Evolutionary conservation across 2,888 invertebrate genomes (phyloP).

Genomic region (Tenthredo distinguenda): DNA sequence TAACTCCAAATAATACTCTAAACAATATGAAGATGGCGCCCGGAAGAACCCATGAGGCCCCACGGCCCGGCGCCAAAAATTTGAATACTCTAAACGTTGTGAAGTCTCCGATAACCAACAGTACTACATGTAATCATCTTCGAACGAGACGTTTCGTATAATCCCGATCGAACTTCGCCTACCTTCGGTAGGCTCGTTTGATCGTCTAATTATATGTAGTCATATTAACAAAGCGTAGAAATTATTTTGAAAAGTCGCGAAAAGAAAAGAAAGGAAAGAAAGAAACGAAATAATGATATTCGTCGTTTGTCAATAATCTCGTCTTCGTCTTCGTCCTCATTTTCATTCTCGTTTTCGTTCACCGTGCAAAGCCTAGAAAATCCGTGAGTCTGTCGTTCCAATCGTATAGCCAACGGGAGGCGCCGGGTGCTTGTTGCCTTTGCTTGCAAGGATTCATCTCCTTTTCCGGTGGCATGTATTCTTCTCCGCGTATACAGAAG

Average conservation of each 20-base stretch:
- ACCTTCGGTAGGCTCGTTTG: no score
- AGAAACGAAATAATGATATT: background rate
- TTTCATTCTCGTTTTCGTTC: constrained; percentile 76
- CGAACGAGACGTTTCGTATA: no score
- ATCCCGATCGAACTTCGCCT: no score
- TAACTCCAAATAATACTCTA: no score
- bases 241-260: background rate
- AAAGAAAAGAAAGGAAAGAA: background rate
- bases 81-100: no score
- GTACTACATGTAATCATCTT: no score
- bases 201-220: no score
- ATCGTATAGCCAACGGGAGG: constrained; percentile 80
- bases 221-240: background rate
- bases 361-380: constrained; percentile 85
- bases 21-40: no score
- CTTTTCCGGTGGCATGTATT: constrained; percentile 82
- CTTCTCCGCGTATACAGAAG: constrained; percentile 90
- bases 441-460: constrained; percentile 77
- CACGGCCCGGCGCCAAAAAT: no score
- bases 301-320: background rate
- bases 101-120: no score
- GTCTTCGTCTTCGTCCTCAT: constrained; percentile 65
- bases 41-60: no score
- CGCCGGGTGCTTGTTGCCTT: constrained; percentile 74
- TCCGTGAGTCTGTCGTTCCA: constrained; percentile 88